phyloP scores from a whole-genome alignment of 2,888 invertebrate species.

The Campoplex capitator region DNA sequence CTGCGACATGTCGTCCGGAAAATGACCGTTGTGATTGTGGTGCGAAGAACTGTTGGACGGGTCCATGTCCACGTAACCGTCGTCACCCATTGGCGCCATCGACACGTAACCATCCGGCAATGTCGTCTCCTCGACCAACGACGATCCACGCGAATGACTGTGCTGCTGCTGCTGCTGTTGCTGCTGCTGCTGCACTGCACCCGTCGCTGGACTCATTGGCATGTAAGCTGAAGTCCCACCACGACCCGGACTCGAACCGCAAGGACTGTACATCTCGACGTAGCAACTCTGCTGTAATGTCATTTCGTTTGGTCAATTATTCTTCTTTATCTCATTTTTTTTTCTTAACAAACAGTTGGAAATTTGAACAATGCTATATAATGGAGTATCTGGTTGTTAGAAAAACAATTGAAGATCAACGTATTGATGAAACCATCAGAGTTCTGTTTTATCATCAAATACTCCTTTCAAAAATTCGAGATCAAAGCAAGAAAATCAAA shows the following conservation, averaged over 20 bases:
- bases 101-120: constrained; percentile 87
- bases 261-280: constrained; percentile 86
- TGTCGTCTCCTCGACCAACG: constrained; percentile 86
- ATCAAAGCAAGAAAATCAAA: too few relatives aligned
- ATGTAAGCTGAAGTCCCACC: constrained; percentile 84
- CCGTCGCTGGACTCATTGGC: constrained; percentile 85
- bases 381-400: too few relatives aligned
- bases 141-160: constrained; percentile 88
- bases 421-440: too few relatives aligned
- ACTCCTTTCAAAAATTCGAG: too few relatives aligned
- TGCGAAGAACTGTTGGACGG: constrained; percentile 78
- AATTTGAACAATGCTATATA: too few relatives aligned
- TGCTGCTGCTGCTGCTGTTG: constrained; percentile 82
- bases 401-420: too few relatives aligned
- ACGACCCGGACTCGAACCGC: constrained; percentile 85
- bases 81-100: constrained; percentile 87
- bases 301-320: constrained; percentile 4
- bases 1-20: constrained; percentile 86
- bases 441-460: too few relatives aligned
- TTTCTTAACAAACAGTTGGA: too few relatives aligned
- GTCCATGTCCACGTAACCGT: constrained; percentile 88
- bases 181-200: constrained; percentile 82
- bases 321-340: not conserved
- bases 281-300: constrained; percentile 83
- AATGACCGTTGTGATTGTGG: constrained; percentile 77